Evolutionary conservation across 1,140 invertebrate genomes (phyloP), one percentile per base, ranked within the genome.

Genomic region (Thaumetopoea pityocampa): DNA sequence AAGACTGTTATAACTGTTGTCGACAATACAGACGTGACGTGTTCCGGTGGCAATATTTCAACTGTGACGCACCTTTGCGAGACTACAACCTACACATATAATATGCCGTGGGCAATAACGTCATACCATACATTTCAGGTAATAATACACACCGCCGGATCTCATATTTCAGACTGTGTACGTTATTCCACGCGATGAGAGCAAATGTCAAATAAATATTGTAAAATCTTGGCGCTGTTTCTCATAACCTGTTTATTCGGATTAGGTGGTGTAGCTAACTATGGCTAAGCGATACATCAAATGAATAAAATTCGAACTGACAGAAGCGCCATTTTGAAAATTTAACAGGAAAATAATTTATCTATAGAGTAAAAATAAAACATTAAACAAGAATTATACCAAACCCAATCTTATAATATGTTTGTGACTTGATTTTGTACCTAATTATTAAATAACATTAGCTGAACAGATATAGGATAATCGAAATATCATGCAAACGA

Each of bases 281-380:
- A 9, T 14, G 4, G 27, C 10, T 15, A 24, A 5, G 2, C 9
- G 9, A 24, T 24, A 8, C 6, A 24, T n/a, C 4, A n/a, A 24
- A 24, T 24, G 2, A 6, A 71, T 64, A 64, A 77, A 77, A 65
- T 77, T 77, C 48, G 44, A 59, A 37, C 59, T 46, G 43, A 32
- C 43, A 43, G 34, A 69, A n/a, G n/a, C n/a, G n/a, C n/a, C n/a
- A n/a, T n/a, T n/a, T n/a, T n/a, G n/a, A n/a, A n/a, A n/a, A n/a
- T n/a, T n/a, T n/a, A n/a, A n/a, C n/a, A n/a, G n/a, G n/a, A n/a
- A n/a, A n/a, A n/a, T n/a, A n/a, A n/a, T n/a, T n/a, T n/a, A n/a
- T n/a, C n/a, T n/a, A n/a, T n/a, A n/a, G n/a, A n/a, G n/a, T n/a
- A n/a, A n/a, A n/a, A n/a, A n/a, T n/a, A n/a, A n/a, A n/a, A n/a